These are phyloP conservation scores for Amphiura filiformis DNA, from an alignment of 35 echinoderm and acorn worm species.

Conservation along the genomic window DNA sequence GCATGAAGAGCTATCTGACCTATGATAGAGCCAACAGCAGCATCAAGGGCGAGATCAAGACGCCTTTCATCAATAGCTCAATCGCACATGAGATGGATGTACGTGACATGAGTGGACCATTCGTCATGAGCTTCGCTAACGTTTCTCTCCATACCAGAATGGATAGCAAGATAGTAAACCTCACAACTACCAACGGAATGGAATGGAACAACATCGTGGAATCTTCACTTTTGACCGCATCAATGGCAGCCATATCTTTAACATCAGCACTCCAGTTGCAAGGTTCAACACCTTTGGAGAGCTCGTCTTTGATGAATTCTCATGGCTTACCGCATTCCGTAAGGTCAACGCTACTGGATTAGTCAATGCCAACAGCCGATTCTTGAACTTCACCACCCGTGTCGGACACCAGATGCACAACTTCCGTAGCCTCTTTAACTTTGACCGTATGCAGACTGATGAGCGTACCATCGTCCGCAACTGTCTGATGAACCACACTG, in stretches of 20 bases:
- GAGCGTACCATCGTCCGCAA: constrained; percentile 13
- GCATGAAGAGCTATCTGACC: not conserved
- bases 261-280: constrained; percentile 32
- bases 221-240: constrained; percentile 53
- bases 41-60: constrained; percentile 2
- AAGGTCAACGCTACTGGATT: constrained; percentile 42
- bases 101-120: constrained; percentile 14
- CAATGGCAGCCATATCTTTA: constrained; percentile 49
- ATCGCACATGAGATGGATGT: constrained; percentile 5
- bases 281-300: constrained; percentile 18
- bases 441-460: constrained; percentile 31
- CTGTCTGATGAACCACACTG: constrained; percentile 10
- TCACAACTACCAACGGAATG: constrained; percentile 26
- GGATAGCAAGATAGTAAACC: constrained; percentile 10
- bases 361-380: constrained; percentile 24
- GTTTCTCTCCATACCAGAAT: not conserved
- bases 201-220: constrained; percentile 33
- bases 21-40: constrained; percentile 21
- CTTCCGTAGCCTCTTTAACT: constrained; percentile 48
- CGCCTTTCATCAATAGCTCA: constrained; percentile 4
- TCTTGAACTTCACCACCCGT: constrained; percentile 14
- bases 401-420: constrained; percentile 34
- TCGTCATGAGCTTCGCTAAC: constrained; percentile 2
- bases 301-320: constrained; percentile 46
- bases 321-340: constrained; percentile 27